Percentiles rank a stretch among this genome's conserved stretches.
Conservation (phyloP, 2,888 invertebrate species). For the Rhamnusium bicolor region DNA sequence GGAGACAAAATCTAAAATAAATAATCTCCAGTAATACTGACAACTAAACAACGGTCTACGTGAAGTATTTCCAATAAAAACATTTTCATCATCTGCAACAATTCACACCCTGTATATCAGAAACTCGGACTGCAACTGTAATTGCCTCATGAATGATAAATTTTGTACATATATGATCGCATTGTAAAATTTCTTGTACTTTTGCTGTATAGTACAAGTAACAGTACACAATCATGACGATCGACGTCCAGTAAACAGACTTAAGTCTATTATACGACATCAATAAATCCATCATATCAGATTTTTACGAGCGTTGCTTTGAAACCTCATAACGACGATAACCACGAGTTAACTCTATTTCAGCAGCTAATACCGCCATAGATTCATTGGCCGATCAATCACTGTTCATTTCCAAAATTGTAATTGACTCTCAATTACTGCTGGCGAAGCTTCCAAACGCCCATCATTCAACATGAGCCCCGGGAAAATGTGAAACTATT, state of each 20-base stretch:
- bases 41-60: too few species aligned
- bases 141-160: too few species aligned
- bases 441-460: constrained; percentile 54
- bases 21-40: too few species aligned
- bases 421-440: constrained; percentile 63
- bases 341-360: background rate
- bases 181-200: too few species aligned
- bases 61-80: too few species aligned
- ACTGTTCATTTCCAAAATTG: constrained; percentile 60
- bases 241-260: background rate
- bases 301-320: background rate
- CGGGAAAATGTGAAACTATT: background rate
- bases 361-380: constrained; percentile 45
- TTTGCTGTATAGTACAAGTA: too few species aligned
- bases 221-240: background rate
- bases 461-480: constrained; percentile 38
- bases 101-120: too few species aligned
- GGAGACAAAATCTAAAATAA: too few species aligned
- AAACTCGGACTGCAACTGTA: too few species aligned
- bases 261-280: background rate
- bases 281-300: background rate
- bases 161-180: too few species aligned
- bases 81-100: too few species aligned
- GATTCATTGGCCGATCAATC: constrained; percentile 61
- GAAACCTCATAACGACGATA: background rate